Evolutionary conservation across 2,113 vertebrate genomes (phyloP), one percentile per base, ranked within the genome.

Genomic region (Rhynchomys soricoides): DNA sequence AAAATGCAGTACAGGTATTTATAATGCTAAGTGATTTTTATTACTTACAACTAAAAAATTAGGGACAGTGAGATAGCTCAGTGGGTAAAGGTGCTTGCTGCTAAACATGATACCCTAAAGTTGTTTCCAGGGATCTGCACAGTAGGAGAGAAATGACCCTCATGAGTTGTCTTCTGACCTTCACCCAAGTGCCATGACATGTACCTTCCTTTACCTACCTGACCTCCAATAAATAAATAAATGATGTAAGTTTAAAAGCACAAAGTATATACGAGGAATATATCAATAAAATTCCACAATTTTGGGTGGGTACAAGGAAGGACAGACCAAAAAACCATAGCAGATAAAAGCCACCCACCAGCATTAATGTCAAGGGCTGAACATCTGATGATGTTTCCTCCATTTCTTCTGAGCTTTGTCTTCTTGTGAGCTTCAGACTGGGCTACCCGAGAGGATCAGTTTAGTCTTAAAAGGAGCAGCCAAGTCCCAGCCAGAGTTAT

Each of bases 21-120:
- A 64, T 91, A 92, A 79, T 4, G 0, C 40, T 59, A 52, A 91
- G 50, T 86, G 5, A 73, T 74, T 57, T 75, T 71, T 66, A 62
- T 77, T 96, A n/a, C 37, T 94, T 55, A 92, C 81, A 92, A 82
- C 37, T 57, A 90, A 92, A 95, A 90, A 82, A 86, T 79, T 59
- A 95, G 87, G 93, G 82, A 82, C 7, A 78, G 31, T 89, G 5
- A 68, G 86, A 82, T 70, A 57, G 24, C n/a, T 83, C n/a, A 62
- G 81, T 16, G 55, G 13, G 55, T 29, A 29, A 40, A 29, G 24
- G 13, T 83, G 24, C n/a, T 29, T 29, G 55, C 22, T 29, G 81
- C 55, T 57, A 17, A 43, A 15, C 11, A 16, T 57, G 79, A 12
- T 59, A 24, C 3, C 37, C 52, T n/a, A 22, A 81, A 5, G 0